Evolutionary conservation across 2,888 invertebrate genomes (phyloP).

Genomic region (Abrostola tripartita): DNA sequence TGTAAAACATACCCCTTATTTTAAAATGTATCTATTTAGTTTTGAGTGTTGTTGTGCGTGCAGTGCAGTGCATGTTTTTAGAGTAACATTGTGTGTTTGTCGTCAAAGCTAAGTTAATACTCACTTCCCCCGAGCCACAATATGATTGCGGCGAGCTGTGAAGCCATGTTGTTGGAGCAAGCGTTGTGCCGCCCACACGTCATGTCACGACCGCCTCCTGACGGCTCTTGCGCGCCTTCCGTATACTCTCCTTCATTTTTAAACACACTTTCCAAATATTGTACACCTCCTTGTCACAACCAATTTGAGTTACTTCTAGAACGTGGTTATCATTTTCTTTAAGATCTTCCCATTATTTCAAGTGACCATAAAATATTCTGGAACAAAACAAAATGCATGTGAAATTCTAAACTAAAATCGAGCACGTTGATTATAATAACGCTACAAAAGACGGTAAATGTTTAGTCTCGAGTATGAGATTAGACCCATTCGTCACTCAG

Average conservation of each 20-base stretch:
- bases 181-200: constrained; percentile 67
- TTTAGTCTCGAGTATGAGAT: constrained; percentile 6
- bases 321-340: constrained; percentile 52
- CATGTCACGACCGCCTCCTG: constrained; percentile 75
- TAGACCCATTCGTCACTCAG: constrained; percentile 3
- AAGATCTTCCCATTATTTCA: constrained; percentile 60
- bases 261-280: constrained; percentile 65
- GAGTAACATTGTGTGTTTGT: not conserved
- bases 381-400: constrained; percentile 64
- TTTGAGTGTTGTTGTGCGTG: not conserved
- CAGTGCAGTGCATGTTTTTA: not conserved
- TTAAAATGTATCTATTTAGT: not conserved
- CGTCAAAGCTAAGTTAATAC: constrained; percentile 52
- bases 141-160: constrained; percentile 77
- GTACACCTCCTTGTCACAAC: constrained; percentile 64
- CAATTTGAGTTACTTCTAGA: constrained; percentile 62
- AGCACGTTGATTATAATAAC: constrained; percentile 8
- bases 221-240: constrained; percentile 66
- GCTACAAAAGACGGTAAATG: not conserved
- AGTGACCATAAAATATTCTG: constrained; percentile 69
- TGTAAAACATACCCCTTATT: too few species aligned
- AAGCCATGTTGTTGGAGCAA: constrained; percentile 74
- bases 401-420: not conserved
- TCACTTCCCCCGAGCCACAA: constrained; percentile 85
- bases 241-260: constrained; percentile 75